These are phyloP conservation scores for Scalopus aquaticus DNA, from an alignment of 2,113 vertebrate species.

Conservation along the genomic window DNA sequence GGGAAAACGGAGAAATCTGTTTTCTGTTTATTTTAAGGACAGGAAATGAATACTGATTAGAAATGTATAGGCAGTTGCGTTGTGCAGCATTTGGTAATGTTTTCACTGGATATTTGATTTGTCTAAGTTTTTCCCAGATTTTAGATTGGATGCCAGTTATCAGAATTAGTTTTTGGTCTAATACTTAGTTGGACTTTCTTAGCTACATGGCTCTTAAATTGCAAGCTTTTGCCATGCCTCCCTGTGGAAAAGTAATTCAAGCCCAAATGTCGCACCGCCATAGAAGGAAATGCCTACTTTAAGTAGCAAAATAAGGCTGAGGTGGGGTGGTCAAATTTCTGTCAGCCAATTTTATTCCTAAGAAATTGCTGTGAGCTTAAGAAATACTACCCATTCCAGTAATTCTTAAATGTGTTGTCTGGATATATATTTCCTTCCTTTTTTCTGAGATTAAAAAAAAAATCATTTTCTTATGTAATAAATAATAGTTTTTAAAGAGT, in stretches of 20 bases:
- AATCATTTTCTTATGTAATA: slow-evolving; percentile 44
- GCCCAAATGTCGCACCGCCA: not conserved
- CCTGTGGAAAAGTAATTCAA: slow-evolving; percentile 7
- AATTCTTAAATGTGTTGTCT: not conserved
- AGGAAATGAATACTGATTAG: slow-evolving; percentile 87
- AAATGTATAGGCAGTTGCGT: slow-evolving; percentile 76
- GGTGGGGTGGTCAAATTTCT: slow-evolving; percentile 34
- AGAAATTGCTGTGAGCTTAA: slow-evolving; percentile 42
- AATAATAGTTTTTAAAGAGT: slow-evolving; percentile 72
- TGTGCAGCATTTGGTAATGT: slow-evolving; percentile 79
- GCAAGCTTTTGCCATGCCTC: not conserved
- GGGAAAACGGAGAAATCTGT: slow-evolving; percentile 86
- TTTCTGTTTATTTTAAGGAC: slow-evolving; percentile 89
- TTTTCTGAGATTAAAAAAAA: slow-evolving; percentile 44
- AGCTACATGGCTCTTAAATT: slow-evolving; percentile 33
- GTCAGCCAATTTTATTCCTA: slow-evolving; percentile 3
- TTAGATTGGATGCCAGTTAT: slow-evolving; percentile 57
- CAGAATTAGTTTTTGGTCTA: slow-evolving; percentile 52
- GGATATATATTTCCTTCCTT: not conserved
- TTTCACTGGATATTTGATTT: slow-evolving; percentile 75
- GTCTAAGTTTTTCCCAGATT: slow-evolving; percentile 72
- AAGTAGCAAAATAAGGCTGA: not conserved
- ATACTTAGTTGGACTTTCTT: slow-evolving; percentile 54
- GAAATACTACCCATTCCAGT: slow-evolving; percentile 41
- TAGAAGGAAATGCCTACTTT: not conserved